Evolutionary conservation across 37 sponge, comb jelly and placozoan genomes (phyloP), one percentile per base, ranked within the genome.

Genomic region (Axinella damicornis): DNA sequence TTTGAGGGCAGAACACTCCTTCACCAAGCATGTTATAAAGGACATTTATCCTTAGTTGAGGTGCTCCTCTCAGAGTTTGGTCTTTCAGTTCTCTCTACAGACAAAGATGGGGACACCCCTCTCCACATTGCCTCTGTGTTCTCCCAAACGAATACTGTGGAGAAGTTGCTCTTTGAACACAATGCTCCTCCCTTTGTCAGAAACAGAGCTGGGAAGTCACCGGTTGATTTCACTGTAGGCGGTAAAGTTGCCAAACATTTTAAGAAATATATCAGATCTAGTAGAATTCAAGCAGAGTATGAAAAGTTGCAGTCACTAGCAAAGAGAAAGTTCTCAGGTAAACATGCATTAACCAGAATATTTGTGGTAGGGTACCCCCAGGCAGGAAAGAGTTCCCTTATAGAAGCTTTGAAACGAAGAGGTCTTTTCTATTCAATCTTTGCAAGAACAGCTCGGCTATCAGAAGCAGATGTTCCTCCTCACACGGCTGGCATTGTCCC

Each of bases 361-460:
- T 56, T 80, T 65, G 71, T 82, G 18, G 53, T 88, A 28, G 89
- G 89, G 21, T 36, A 88, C 46, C 74, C 83, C 25, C 31, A n/a
- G 4, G 52, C 74, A 77, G 89, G 89, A 14, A 88, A 88, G 77
- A 88, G 89, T 60, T 75, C 89, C 20, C 83, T 88, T 6, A 63
- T 88, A 20, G 78, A 80, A 37, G 57, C 83, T 37, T 56, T 88
- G 27, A 72, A 88, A 53, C 40, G 36, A 28, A 57, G 72, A 53
- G 34, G 33, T 20, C 28, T 57, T 34, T 32, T 54, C 22, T 20
- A n/a, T 28, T 64, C 53, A 0, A 33, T 70, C 36, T 46, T 46
- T 46, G 46, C 46, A 46, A 46, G 46, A 46, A 46, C 46, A 46
- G 54, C n/a, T 25, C 12, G 25, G 53, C 39, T 71, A 57, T 24